Evolutionary conservation across 2,797 vertebrate species (phyloP), one percentile per base, ranked within the genome.

Genomic region (Sebastolobus alascanus): DNA sequence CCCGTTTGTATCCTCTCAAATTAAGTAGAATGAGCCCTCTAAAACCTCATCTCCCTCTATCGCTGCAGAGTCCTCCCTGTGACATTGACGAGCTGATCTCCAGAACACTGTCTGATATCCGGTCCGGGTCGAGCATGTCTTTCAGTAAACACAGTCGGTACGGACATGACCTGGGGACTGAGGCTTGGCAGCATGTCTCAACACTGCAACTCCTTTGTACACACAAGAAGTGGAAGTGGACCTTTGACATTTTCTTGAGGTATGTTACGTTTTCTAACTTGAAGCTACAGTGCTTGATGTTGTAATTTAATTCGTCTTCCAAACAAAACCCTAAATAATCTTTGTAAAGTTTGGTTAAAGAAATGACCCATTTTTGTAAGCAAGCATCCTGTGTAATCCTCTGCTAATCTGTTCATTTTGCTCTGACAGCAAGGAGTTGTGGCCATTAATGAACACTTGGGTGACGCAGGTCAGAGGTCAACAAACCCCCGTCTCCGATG

Each of bases 361-460:
- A 58, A 31, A 22, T 55, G 1, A n/a, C 11, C 2, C 1, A 5
- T 1, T 46, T 66, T 29, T 27, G 58, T 4, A 55, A 73, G 4
- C 16, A 35, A 25, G 6, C 4, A 14, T 10, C 18, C 2, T 8
- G 2, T 55, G 27, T 12, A 8, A 38, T n/a, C 55, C 0, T 54
- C 20, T 76, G n/a, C 9, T 75, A 5, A 80, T 71, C 1, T 66
- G 14, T 76, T 75, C 0, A 10, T 72, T 85, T 66, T 80, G 2
- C 14, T 74, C 66, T 68, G 50, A 37, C 86, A 99, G 99, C 56
- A 97, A 97, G 87, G 96, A 97, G 77, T 94, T 99, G 79, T 99
- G 99, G 99, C 99, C 99, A 20, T 86, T 97, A 4, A 97, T 99
- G 97, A 97, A 99, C 85, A 92, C 94, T 16, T 99, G 98, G 98